Percentiles rank a stretch among this genome's conserved stretches.
These are phyloP conservation scores for Scaptodrosophila lebanonensis DNA, from an alignment of 1,140 invertebrate species.

Conservation along the genomic window DNA sequence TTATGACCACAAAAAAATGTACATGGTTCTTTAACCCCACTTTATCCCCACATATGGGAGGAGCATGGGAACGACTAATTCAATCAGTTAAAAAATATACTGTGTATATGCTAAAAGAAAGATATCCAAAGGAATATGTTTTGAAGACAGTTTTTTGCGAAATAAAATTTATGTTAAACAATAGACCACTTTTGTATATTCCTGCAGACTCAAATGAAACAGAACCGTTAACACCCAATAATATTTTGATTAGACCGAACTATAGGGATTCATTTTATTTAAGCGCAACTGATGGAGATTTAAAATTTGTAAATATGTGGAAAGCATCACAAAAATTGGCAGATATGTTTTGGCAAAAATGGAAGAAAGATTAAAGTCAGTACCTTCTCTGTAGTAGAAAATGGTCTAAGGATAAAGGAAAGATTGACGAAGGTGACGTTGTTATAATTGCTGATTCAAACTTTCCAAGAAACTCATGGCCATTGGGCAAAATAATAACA, in stretches of 20 bases:
- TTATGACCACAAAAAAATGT: too few species aligned
- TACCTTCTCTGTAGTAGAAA: conserved; percentile 1
- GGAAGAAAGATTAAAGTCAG: conserved; percentile 1
- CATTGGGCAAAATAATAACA: conserved; percentile 18
- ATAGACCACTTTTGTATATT: conserved; percentile 40
- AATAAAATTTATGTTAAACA: conserved; percentile 43
- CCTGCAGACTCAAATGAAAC: conserved; percentile 21
- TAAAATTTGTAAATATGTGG: conserved; percentile 11
- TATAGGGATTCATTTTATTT: not conserved
- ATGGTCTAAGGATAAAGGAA: conserved; percentile 2
- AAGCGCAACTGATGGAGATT: not conserved
- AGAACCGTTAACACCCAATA: conserved; percentile 1
- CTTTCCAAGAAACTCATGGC: conserved; percentile 27
- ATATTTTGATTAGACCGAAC: conserved; percentile 7
- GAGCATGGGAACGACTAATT: conserved; percentile 12
- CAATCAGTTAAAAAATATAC: conserved; percentile 5
- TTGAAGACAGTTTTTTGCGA: too few species aligned
- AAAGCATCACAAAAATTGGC: not conserved
- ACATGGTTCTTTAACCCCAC: conserved; percentile 10
- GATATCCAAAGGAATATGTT: too few species aligned
- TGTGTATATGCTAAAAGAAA: too few species aligned
- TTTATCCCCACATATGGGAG: not conserved
- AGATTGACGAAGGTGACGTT: not conserved
- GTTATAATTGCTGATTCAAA: conserved; percentile 9
- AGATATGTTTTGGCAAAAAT: not conserved